phyloP scores from a whole-genome alignment of 2,113 vertebrate genomes.

The Setophaga petechia region DNA sequence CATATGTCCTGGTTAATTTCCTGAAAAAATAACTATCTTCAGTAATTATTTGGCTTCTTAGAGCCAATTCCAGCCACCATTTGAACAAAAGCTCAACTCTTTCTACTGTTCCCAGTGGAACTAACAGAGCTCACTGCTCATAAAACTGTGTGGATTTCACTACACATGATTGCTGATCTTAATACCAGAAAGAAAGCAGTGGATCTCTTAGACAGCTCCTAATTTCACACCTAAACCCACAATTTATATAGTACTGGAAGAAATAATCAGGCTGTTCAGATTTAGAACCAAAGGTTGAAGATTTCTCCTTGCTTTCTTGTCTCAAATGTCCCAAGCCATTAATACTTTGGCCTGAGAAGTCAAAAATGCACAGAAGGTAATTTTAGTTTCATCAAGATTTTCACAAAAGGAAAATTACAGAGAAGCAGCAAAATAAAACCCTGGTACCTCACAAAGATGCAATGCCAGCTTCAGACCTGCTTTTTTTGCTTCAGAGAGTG shows the following conservation, averaged over 20 bases:
- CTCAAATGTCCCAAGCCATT: neutral
- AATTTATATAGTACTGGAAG: neutral
- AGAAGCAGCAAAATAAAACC: neutral
- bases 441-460: conserved; percentile 92
- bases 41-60: neutral
- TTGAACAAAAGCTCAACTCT: neutral
- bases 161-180: neutral
- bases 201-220: neutral
- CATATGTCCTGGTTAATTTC: neutral
- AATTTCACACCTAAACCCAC: neutral
- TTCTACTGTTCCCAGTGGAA: neutral
- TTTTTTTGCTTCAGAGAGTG: conserved; percentile 86
- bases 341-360: neutral
- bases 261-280: neutral
- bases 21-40: neutral
- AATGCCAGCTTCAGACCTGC: conserved; percentile 89
- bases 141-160: neutral
- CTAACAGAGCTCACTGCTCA: neutral
- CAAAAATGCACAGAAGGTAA: neutral
- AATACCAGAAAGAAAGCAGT: neutral
- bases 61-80: neutral
- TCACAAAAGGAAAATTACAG: neutral
- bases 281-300: neutral
- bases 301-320: neutral
- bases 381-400: neutral